phyloP scores from a whole-genome alignment of 2,113 vertebrate genomes.

The Rhegmatorhina hoffmannsi region DNA sequence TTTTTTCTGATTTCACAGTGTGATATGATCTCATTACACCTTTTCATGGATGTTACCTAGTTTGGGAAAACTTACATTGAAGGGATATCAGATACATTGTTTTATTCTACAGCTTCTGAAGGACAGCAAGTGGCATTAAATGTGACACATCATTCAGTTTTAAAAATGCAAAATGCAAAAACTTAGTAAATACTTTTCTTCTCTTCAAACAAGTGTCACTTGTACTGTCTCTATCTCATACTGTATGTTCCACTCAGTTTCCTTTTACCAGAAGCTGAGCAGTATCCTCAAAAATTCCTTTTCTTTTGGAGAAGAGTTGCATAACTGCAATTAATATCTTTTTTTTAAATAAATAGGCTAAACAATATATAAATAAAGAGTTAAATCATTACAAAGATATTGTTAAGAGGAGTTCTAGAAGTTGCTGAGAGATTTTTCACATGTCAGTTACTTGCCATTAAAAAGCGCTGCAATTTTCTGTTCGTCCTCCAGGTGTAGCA shows the following conservation, averaged over 20 bases:
- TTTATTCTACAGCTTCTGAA: not conserved
- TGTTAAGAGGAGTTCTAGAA: not conserved
- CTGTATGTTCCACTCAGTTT: not conserved
- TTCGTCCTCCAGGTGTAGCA: conserved; percentile 24
- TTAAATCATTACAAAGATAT: not conserved
- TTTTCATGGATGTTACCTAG: not conserved
- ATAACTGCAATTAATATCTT: not conserved
- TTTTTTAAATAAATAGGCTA: not conserved
- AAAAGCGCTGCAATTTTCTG: not conserved
- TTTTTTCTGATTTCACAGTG: not conserved
- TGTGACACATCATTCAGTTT: not conserved
- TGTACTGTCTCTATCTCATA: not conserved
- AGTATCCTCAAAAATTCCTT: not conserved
- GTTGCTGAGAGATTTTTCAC: not conserved
- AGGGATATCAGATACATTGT: not conserved
- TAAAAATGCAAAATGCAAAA: not conserved
- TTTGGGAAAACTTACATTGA: not conserved
- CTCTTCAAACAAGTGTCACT: not conserved
- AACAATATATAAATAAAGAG: not conserved
- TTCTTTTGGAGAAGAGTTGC: not conserved
- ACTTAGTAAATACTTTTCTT: not conserved
- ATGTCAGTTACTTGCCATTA: too few species aligned
- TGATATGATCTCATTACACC: not conserved
- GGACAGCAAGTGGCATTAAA: not conserved
- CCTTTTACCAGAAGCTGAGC: not conserved